Conservation (phyloP, 2,113 vertebrate genomes). For the Sylvietta virens region DNA sequence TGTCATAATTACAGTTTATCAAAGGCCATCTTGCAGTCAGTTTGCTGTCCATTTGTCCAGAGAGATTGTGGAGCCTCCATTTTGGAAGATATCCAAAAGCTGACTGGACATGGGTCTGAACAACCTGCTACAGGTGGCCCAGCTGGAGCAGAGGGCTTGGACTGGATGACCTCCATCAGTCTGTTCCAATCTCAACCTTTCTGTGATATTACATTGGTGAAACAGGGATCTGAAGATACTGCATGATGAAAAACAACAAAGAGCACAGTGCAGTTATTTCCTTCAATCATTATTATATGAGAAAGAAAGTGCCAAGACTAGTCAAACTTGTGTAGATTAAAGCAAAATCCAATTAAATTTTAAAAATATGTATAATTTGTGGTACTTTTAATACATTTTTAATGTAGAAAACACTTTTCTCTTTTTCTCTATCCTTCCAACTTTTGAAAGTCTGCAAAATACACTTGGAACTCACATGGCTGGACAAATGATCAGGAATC, state of each 20-base stretch:
- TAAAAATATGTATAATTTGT: neutral
- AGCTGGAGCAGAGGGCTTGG: neutral
- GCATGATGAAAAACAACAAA: neutral
- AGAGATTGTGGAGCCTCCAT: neutral
- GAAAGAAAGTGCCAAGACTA: neutral
- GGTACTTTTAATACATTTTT: neutral
- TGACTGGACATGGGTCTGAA: neutral
- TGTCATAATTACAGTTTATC: neutral
- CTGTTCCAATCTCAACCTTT: neutral
- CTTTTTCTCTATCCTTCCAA: neutral
- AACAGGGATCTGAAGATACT: neutral
- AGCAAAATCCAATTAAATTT: neutral
- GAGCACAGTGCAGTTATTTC: neutral
- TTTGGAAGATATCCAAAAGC: neutral
- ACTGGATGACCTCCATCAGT: neutral
- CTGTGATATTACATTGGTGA: neutral
- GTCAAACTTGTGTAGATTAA: neutral
- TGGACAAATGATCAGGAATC: constrained; percentile 13
- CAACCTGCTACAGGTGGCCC: neutral
- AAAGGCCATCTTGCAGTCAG: neutral
- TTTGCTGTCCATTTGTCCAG: neutral
- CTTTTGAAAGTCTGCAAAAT: constrained; percentile 24
- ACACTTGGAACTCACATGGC: neutral
- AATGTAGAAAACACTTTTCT: neutral
- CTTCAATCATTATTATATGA: neutral